A percentile compares a stretch with the other conserved stretches of the same genome.
Conservation (phyloP, 2,888 invertebrate genomes). For the Psococerastis gibbosa region DNA sequence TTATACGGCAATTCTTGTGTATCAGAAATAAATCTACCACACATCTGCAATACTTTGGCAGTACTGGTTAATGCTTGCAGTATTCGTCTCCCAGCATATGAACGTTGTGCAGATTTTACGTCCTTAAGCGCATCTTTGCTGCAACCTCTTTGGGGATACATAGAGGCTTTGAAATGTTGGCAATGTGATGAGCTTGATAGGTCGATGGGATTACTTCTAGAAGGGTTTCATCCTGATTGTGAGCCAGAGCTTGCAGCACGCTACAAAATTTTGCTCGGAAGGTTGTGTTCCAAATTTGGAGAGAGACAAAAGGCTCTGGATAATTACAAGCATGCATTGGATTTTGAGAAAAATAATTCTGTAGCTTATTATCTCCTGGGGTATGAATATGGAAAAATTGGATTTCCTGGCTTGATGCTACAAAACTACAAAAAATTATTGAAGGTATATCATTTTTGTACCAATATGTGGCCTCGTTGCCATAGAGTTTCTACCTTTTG, state of each 20-base stretch:
- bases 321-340: neutral
- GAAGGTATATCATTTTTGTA: neutral
- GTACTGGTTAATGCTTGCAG: too few relatives aligned
- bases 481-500: too few relatives aligned
- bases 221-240: neutral
- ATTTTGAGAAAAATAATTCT: neutral
- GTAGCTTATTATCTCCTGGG: neutral
- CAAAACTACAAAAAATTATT: neutral
- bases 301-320: neutral
- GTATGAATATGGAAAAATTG: constrained; percentile 4
- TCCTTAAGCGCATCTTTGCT: too few relatives aligned
- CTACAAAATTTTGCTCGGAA: neutral
- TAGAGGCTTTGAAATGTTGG: neutral
- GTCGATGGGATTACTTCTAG: neutral
- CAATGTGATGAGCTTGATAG: neutral
- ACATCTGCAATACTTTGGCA: too few relatives aligned
- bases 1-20: too few relatives aligned
- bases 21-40: too few relatives aligned
- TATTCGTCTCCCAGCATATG: too few relatives aligned
- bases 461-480: too few relatives aligned
- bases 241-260: neutral
- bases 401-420: neutral
- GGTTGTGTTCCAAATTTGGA: neutral
- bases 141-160: neutral
- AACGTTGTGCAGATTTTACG: too few relatives aligned